Conservation (phyloP, 2,888 invertebrate species). For the Orthosia incerta region DNA sequence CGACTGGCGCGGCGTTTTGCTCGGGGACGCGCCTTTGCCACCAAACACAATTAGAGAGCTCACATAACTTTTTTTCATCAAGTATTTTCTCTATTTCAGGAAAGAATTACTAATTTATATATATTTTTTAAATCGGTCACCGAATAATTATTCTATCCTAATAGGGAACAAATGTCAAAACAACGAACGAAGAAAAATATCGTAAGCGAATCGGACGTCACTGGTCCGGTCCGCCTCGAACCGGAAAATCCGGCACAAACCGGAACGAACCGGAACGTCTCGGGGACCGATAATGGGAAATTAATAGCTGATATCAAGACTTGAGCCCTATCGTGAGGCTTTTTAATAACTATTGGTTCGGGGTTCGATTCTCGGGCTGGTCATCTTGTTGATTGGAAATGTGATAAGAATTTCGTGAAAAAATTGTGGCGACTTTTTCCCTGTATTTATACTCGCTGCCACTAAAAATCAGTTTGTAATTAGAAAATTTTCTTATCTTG, state of each 20-base stretch:
- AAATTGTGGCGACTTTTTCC: neutral
- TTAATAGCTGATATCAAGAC: slow-evolving; percentile 48
- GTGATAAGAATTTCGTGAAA: slow-evolving; percentile 20
- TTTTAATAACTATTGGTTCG: slow-evolving; percentile 54
- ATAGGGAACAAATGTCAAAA: slow-evolving; percentile 6
- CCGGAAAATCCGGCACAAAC: slow-evolving; percentile 17
- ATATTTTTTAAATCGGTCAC: neutral
- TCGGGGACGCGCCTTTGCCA: too few species aligned
- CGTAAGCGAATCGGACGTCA: slow-evolving; percentile 5
- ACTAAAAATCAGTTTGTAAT: neutral
- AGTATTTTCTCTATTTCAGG: neutral
- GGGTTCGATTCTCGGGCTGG: neutral
- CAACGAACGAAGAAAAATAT: slow-evolving; percentile 19
- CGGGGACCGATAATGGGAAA: slow-evolving; percentile 44
- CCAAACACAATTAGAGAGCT: neutral
- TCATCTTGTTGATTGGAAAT: slow-evolving; percentile 45
- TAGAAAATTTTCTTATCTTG: neutral
- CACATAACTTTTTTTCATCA: neutral
- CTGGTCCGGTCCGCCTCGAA: slow-evolving; percentile 6
- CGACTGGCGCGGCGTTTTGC: too few species aligned
- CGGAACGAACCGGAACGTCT: slow-evolving; percentile 12
- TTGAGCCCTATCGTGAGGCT: slow-evolving; percentile 18
- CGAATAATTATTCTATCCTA: neutral
- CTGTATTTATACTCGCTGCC: neutral
- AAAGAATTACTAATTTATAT: neutral